Evolutionary conservation across 2,888 invertebrate species (phyloP).

Genomic region (Clitarchus hookeri): DNA sequence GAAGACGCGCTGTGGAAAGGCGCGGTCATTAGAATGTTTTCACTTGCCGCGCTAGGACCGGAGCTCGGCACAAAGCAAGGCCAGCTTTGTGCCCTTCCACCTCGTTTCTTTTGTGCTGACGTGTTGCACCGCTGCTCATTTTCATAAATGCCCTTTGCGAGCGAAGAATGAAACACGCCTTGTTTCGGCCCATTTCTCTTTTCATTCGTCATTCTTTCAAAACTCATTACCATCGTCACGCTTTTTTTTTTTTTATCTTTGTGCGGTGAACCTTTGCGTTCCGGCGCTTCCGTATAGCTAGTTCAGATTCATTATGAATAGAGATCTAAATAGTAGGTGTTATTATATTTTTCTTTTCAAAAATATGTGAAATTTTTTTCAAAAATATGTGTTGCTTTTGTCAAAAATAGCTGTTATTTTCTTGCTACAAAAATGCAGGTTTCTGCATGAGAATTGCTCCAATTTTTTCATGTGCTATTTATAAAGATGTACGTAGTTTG

Average conservation of each 20-base stretch:
- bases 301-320: not conserved
- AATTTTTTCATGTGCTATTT: too few relatives aligned
- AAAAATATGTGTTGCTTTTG: too few relatives aligned
- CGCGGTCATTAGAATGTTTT: not conserved
- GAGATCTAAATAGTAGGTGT: not conserved
- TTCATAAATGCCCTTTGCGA: conserved; percentile 10
- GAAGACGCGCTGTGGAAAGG: not conserved
- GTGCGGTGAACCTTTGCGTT: not conserved
- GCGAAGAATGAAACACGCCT: not conserved
- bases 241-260: not conserved
- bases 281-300: not conserved
- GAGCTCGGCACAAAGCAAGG: not conserved
- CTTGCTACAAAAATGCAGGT: too few relatives aligned
- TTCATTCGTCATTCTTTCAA: conserved; percentile 10
- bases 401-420: too few relatives aligned
- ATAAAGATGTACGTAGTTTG: too few relatives aligned
- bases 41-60: not conserved
- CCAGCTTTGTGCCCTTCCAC: not conserved
- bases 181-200: not conserved
- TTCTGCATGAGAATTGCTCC: too few relatives aligned
- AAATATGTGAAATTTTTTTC: too few relatives aligned
- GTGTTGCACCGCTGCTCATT: not conserved
- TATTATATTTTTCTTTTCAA: too few relatives aligned
- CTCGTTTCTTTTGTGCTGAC: not conserved
- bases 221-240: not conserved